Evolutionary conservation across 2,888 invertebrate species (phyloP), one percentile per base, ranked within the genome.

Genomic region (Terebella lapidaria): DNA sequence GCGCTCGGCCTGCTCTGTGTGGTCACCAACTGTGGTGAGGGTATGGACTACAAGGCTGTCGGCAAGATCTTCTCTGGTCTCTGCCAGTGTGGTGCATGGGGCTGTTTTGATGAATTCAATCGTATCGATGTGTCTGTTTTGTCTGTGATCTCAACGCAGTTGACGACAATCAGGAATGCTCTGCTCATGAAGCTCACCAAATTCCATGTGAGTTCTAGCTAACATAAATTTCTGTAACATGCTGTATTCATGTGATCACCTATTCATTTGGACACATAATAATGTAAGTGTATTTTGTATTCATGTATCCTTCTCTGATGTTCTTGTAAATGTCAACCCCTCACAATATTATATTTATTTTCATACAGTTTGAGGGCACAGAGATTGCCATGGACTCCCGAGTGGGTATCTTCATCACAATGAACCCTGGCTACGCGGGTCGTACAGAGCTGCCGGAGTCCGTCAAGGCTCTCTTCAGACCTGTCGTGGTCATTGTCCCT

Each of bases 81-180:
- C 56, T 88, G 88, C 58, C 90, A 91, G 76, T 91, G 90, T 76
- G 94, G 94, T 0, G 92, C 93, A 1, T 94, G 94, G 94, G 94
- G 94, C 1, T 94, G 94, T 78, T 94, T 94, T 75, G 94, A 94
- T 70, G 93, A 94, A 81, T 94, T 94, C 82, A 94, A 94, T 81
- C 84, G 93, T 35, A 94, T 95, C 67, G 92, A 94, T 67, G 88
- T 92, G 2, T 93, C 94, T 0, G 93, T 94, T 53, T 82, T 94
- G 24, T 94, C 93, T 20, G 94, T 94, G 1, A 93, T 95, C 73
- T 94, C 94, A 0, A 89, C 91, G 0, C 94, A 94, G 77, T 82
- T 94, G 66, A 93, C 92, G 79, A 91, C 91, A 18, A 93, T 94
- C 62, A 85, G 91, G 58, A 90, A 88, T 71, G 94, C 90, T 0